These are phyloP conservation scores for Sinodicranocentrus sp. DNA, from an alignment of 2,888 invertebrate species.

Conservation along the genomic window DNA sequence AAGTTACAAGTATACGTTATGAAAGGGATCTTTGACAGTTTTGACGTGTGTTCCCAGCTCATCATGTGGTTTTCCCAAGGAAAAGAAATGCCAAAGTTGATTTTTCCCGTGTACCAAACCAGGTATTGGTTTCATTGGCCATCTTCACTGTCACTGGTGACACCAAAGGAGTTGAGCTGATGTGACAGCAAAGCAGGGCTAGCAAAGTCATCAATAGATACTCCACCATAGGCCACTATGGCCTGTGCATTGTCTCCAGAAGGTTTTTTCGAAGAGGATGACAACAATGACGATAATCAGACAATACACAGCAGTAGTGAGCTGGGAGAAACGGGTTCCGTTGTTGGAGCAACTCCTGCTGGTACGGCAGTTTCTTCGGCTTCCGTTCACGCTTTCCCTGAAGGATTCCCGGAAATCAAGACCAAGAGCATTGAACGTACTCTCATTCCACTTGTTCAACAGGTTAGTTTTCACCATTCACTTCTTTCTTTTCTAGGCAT, in stretches of 20 bases:
- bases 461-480: slow-evolving; percentile 83
- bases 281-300: slow-evolving; percentile 60
- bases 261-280: slow-evolving; percentile 69
- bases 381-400: slow-evolving; percentile 54
- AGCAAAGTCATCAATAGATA: slow-evolving; percentile 2
- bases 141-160: slow-evolving; percentile 8
- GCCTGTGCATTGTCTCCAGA: slow-evolving; percentile 71
- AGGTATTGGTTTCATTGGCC: slow-evolving; percentile 17
- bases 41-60: background rate
- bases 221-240: slow-evolving; percentile 47
- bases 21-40: background rate
- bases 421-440: slow-evolving; percentile 97
- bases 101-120: background rate
- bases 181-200: slow-evolving; percentile 14
- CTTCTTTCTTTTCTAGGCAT: slow-evolving; percentile 11
- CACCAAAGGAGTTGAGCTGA: background rate
- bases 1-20: background rate
- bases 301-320: slow-evolving; percentile 49
- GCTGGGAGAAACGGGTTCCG: slow-evolving; percentile 39
- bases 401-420: slow-evolving; percentile 84
- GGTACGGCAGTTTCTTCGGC: slow-evolving; percentile 27
- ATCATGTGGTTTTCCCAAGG: background rate
- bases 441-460: slow-evolving; percentile 94
- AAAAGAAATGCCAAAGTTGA: background rate
- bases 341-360: slow-evolving; percentile 19